Evolutionary conservation across 2,888 invertebrate species (phyloP).

Genomic region (Megastigmus dorsalis): DNA sequence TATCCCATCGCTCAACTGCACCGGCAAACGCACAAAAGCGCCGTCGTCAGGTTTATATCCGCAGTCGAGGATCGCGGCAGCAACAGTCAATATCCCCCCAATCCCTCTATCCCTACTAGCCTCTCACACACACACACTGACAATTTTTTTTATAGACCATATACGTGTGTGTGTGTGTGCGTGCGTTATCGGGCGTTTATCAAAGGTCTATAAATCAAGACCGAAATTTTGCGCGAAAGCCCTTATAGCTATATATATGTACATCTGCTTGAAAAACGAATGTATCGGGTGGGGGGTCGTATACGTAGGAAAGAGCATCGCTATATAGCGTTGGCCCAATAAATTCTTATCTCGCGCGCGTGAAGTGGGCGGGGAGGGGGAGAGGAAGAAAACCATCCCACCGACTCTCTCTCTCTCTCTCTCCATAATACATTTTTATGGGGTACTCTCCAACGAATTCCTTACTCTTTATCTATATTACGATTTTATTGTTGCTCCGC

Average conservation of each 20-base stretch:
- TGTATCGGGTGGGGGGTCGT: neutral
- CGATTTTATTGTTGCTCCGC: conserved; percentile 13
- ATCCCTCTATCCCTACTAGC: no score
- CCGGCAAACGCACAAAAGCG: no score
- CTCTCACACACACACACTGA: neutral
- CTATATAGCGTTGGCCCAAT: conserved; percentile 5
- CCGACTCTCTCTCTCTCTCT: neutral
- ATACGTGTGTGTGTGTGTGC: no score
- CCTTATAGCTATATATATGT: neutral
- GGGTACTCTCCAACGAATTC: neutral
- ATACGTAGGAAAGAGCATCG: neutral
- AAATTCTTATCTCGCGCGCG: conserved; percentile 32
- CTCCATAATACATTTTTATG: conserved; percentile 18
- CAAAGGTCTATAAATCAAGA: conserved; percentile 1
- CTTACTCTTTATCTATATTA: conserved; percentile 6
- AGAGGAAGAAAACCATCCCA: no score
- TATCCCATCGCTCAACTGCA: no score
- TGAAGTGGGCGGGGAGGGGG: no score
- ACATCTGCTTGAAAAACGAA: no score
- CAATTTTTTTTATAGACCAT: neutral
- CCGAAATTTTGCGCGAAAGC: conserved; percentile 7
- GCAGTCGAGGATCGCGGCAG: no score
- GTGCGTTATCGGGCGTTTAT: neutral
- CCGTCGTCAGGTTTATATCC: no score
- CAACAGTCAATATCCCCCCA: no score